A percentile compares a stretch with the other conserved stretches of the same genome.
Evolutionary conservation across 2,888 invertebrate species (phyloP).

Genomic region (Gymnoscelis rufifasciata): DNA sequence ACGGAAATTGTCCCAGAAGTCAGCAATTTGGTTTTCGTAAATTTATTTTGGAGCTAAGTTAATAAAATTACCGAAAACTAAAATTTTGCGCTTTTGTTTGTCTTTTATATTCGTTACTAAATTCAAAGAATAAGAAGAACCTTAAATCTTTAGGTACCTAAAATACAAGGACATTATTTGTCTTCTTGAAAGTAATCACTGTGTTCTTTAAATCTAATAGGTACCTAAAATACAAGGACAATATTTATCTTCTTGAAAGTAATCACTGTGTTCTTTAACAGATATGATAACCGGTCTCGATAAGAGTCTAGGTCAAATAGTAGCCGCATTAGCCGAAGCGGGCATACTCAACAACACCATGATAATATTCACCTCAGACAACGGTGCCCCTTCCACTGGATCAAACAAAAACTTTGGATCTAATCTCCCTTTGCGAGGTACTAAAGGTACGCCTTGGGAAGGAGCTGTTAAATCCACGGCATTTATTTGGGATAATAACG

Average conservation of each 20-base stretch:
- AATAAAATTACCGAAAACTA: no score
- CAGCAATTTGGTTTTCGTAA: no score
- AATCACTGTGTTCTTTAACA: conserved; percentile 26
- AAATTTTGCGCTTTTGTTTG: no score
- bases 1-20: no score
- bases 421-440: conserved; percentile 85
- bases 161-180: no score
- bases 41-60: neutral
- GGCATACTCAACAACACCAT: conserved; percentile 87
- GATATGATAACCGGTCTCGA: conserved; percentile 85
- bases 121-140: no score
- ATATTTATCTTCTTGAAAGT: no score
- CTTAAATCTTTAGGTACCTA: no score
- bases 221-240: no score
- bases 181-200: no score
- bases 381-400: conserved; percentile 86
- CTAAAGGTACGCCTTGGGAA: conserved; percentile 88
- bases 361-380: conserved; percentile 90
- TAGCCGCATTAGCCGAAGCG: conserved; percentile 81
- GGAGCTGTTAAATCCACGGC: conserved; percentile 86
- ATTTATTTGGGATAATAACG: conserved; percentile 77
- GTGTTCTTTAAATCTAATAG: no score
- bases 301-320: conserved; percentile 85
- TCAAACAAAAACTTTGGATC: conserved; percentile 82
- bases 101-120: no score